Evolutionary conservation across 2,797 vertebrate species (phyloP), one percentile per base, ranked within the genome.

Genomic region (Centroberyx gerrardi): DNA sequence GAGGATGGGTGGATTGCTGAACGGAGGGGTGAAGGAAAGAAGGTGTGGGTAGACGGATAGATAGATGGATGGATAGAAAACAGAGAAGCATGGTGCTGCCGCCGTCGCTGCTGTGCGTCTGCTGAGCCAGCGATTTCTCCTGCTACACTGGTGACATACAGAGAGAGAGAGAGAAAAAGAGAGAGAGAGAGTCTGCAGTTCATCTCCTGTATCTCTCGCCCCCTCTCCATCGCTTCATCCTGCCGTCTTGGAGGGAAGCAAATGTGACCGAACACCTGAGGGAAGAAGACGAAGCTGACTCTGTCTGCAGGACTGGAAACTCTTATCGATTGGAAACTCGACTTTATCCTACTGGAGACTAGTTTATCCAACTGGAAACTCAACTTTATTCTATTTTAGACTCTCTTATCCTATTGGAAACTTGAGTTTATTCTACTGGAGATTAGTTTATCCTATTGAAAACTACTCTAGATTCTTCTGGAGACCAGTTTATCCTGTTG

Each of bases 81-180:
- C 75, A 46, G 71, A 49, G 71, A 36, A 80, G 83, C 60, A 3
- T 78, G 83, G 82, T 88, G 90, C 69, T 78, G 80, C 61, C 33
- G 10, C 9, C 17, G 56, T 44, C 5, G 31, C 15, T 18, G 52
- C 54, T 1, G 63, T 33, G 80, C 5, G 62, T 60, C 64, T 90
- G 87, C 90, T 93, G 92, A 91, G 83, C 68, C 71, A 81, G 90
- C 86, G 22, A 52, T 76, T 84, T 15, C 33, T 77, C 63, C 9
- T 1, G 46, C 69, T 68, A 83, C 69, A 18, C 56, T 68, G 55
- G 18, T 67, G 52, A 76, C 22, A 22, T 1, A 22, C 22, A 1
- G 42, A 70, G 66, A 22, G 1, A 60, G 7, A 70, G 5, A 63
- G 62, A 66, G 46, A 62, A 59, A 65, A 46, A n/a, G 67, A 72